Percentiles rank a stretch among this genome's conserved stretches.
Conservation (phyloP, 1,140 invertebrate genomes). For the Elymnias hypermnestra region DNA sequence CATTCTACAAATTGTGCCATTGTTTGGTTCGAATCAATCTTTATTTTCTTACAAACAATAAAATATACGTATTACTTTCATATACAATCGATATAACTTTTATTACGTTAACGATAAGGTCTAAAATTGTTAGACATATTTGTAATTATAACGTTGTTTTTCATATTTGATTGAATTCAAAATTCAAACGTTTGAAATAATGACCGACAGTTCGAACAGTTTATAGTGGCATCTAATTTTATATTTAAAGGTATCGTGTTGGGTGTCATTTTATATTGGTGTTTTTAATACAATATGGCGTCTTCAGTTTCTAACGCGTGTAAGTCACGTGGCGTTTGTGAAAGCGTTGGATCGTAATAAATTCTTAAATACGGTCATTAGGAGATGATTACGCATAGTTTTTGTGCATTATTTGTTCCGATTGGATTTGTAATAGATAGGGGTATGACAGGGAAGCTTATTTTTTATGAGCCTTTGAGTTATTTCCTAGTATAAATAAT, state of each 20-base stretch:
- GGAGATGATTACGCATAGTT: constrained; percentile 54
- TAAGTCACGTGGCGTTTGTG: constrained; percentile 45
- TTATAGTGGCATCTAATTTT: constrained; percentile 11
- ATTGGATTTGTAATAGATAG: constrained; percentile 59
- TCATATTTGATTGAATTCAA: constrained; percentile 31
- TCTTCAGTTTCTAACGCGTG: constrained; percentile 39
- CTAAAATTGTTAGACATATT: too few relatives aligned
- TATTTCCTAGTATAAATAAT: not conserved
- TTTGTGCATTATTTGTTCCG: constrained; percentile 40
- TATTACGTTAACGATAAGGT: too few relatives aligned
- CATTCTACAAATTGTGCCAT: constrained; percentile 34
- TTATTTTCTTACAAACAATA: constrained; percentile 31
- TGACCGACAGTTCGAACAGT: constrained; percentile 41
- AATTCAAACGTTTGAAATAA: constrained; percentile 63
- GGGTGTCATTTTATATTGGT: constrained; percentile 28
- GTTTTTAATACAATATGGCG: constrained; percentile 47
- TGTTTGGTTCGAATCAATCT: constrained; percentile 43
- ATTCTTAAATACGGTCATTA: constrained; percentile 66
- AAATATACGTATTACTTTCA: too few relatives aligned
- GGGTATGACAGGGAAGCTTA: constrained; percentile 32
- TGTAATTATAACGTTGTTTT: constrained; percentile 8
- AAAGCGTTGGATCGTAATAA: constrained; percentile 62
- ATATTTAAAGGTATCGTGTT: not conserved
- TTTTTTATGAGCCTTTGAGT: constrained; percentile 7
- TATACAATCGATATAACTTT: too few relatives aligned